phyloP scores from a whole-genome alignment of 1,140 invertebrate genomes.

The Oppia nitens region DNA sequence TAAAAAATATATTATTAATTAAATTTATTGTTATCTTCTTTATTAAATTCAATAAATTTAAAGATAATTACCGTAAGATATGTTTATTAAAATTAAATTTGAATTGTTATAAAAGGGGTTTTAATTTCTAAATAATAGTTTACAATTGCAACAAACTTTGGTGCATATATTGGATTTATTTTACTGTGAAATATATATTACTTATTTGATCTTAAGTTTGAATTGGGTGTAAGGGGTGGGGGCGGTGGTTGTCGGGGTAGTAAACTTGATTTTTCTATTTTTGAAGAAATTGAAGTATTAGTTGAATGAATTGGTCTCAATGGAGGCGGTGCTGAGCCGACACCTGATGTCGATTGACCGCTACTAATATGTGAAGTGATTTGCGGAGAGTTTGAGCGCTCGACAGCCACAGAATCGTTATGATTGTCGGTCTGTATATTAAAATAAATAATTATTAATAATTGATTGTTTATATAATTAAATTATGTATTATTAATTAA shows the following conservation, averaged over 20 bases:
- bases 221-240: not conserved
- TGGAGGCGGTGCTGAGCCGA: not conserved
- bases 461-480: too few relatives aligned
- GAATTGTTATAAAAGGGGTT: too few relatives aligned
- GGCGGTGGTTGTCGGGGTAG: not conserved
- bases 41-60: too few relatives aligned
- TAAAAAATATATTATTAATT: not conserved
- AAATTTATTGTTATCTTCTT: not conserved
- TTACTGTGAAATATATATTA: too few relatives aligned
- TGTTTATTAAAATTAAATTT: too few relatives aligned
- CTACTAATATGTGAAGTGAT: not conserved
- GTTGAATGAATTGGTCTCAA: not conserved
- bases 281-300: not conserved
- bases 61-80: too few relatives aligned
- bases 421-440: not conserved
- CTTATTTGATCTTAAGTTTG: not conserved
- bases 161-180: not conserved
- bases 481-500: not conserved
- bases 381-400: not conserved
- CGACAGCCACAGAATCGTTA: not conserved
- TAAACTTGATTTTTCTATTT: not conserved
- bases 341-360: not conserved
- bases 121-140: too few relatives aligned
- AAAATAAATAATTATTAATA: not conserved
- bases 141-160: not conserved